Evolutionary conservation across 2,797 vertebrate species (phyloP).

Genomic region (Mormyrops boulengeri): DNA sequence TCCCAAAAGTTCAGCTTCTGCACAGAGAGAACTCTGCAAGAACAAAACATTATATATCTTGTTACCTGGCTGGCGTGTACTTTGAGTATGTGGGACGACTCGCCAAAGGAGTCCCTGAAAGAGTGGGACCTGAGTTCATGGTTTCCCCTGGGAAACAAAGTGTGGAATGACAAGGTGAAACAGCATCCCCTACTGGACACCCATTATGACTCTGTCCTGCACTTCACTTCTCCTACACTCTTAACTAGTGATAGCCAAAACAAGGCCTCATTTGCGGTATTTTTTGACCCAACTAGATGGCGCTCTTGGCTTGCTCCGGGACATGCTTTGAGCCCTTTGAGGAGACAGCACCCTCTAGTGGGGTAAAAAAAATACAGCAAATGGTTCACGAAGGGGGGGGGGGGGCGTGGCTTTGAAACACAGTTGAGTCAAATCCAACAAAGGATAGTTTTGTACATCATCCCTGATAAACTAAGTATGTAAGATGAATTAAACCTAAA

Average conservation of each 20-base stretch:
- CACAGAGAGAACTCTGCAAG: background rate
- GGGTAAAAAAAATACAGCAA: no score
- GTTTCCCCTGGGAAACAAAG: conserved; percentile 43
- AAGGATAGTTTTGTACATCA: background rate
- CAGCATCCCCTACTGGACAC: background rate
- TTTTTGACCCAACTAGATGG: background rate
- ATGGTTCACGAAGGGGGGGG: no score
- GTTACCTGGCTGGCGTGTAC: conserved; percentile 51
- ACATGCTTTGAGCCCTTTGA: background rate
- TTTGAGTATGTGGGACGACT: conserved; percentile 38
- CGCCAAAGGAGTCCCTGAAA: conserved; percentile 32
- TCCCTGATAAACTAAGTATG: background rate
- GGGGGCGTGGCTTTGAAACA: background rate
- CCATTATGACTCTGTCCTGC: background rate
- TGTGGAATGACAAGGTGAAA: background rate
- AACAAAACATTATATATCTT: background rate
- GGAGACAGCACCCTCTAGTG: background rate
- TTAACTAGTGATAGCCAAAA: background rate
- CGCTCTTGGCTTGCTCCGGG: background rate
- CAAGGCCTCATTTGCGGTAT: background rate
- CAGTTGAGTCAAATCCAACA: background rate
- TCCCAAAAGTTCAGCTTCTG: background rate
- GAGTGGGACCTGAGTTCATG: conserved; percentile 32
- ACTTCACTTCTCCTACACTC: background rate
- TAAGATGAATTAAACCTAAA: background rate